Evolutionary conservation across 2,888 invertebrate species (phyloP).

Genomic region (Agrilus mali): DNA sequence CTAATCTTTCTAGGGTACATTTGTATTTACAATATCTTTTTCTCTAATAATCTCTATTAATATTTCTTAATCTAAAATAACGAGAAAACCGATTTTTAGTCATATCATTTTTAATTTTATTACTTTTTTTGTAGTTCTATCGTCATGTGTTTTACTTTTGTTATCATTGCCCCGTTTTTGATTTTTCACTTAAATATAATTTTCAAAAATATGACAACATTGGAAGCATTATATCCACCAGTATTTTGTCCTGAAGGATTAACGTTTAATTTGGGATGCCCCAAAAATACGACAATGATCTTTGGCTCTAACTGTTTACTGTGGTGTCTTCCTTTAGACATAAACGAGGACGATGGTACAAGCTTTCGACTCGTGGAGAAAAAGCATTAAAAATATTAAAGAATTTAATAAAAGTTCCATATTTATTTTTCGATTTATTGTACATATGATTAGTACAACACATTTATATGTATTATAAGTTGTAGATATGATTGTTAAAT

Average conservation of each 20-base stretch:
- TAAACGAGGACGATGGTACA: conserved; percentile 48
- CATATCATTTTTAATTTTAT: too few species aligned
- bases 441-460: too few species aligned
- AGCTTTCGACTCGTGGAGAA: conserved; percentile 8
- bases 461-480: too few species aligned
- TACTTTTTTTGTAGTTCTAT: conserved; percentile 72
- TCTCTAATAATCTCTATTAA: too few species aligned
- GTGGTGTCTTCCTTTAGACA: conserved; percentile 79
- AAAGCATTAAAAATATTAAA: too few species aligned
- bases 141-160: conserved; percentile 85
- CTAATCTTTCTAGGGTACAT: too few species aligned
- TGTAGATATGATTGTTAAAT: too few species aligned
- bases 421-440: too few species aligned
- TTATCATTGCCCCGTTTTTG: conserved; percentile 81
- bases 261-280: conserved; percentile 84
- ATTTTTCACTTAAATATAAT: conserved; percentile 88
- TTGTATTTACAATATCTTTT: too few species aligned
- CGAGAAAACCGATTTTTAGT: too few species aligned
- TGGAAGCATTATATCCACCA: conserved; percentile 88
- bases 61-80: too few species aligned
- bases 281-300: conserved; percentile 81
- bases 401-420: too few species aligned
- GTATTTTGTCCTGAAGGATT: conserved; percentile 64
- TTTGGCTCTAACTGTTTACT: conserved; percentile 69
- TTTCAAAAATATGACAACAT: conserved; percentile 75